phyloP scores from a whole-genome alignment of 2,113 vertebrate genomes.

The Cromileptes altivelis region DNA sequence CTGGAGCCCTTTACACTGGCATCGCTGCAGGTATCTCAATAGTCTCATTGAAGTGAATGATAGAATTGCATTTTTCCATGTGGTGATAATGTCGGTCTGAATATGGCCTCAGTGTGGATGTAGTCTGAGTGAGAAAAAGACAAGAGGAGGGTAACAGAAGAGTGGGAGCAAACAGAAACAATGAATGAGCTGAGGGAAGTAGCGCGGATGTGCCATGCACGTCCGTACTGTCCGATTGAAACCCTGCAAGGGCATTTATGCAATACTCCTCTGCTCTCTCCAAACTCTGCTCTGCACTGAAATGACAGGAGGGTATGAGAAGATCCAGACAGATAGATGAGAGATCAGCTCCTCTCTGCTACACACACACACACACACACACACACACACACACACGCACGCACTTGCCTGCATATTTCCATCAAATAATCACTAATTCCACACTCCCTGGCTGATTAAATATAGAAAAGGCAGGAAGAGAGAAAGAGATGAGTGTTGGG shows the following conservation, averaged over 20 bases:
- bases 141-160: neutral
- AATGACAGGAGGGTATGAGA: conserved; percentile 36
- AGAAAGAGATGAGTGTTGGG: conserved; percentile 44
- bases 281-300: conserved; percentile 37
- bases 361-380: conserved; percentile 5
- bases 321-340: conserved; percentile 43
- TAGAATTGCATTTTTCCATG: neutral
- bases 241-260: conserved; percentile 41
- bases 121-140: conserved; percentile 1
- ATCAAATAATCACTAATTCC: conserved; percentile 71
- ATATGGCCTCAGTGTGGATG: neutral
- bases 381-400: neutral
- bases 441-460: conserved; percentile 67
- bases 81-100: conserved; percentile 1
- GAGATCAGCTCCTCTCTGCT: conserved; percentile 31
- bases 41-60: conserved; percentile 4
- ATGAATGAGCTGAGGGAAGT: conserved; percentile 1
- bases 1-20: neutral
- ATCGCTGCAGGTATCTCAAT: neutral
- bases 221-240: conserved; percentile 39
- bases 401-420: conserved; percentile 47
- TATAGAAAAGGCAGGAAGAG: conserved; percentile 62
- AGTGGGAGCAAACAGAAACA: conserved; percentile 35
- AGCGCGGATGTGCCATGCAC: conserved; percentile 26
- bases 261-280: conserved; percentile 44